Evolutionary conservation across 2,797 vertebrate genomes (phyloP), one percentile per base, ranked within the genome.

Genomic region (Syndactyla subalaris): DNA sequence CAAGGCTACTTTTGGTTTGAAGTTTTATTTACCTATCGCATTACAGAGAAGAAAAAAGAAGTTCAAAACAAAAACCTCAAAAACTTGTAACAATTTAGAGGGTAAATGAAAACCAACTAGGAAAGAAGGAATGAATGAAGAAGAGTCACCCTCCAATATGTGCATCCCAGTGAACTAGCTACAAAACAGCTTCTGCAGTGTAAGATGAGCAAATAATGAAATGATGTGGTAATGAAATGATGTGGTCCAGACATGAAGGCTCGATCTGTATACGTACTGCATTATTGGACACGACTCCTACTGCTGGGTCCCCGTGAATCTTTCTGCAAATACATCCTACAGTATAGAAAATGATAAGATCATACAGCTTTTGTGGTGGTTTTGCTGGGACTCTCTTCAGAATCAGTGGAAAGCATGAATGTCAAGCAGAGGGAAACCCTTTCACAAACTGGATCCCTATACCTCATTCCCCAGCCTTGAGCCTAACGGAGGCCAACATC

Each of bases 1-100:
- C 61, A 88, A 92, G 26, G 34, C 19, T 29, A 48, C 27, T 71
- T 72, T 71, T 45, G 30, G 4, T 79, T 76, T 46, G 27, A 52
- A 71, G 14, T 51, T 89, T 87, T 92, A 48, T 80, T 75, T 94
- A 62, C 32, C 6, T 62, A 49, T 29, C 52, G 18, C 9, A 29
- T 57, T 62, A 48, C 32, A 91, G 38, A 66, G 27, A 66, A 6
- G 16, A 3, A 6, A 32, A 49, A 39, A 36, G 27, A 8, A 0
- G 22, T 22, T 10, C 39, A 32, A 49, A 39, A 43, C 27, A 10
- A 51, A 0, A 1, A 1, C 1, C 24, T 58, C 26, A 73, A 55
- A 85, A 70, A 4, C 17, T 77, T 73, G 55, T 49, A 87, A 58
- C n/a, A 62, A 51, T 46, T 63, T 65, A 55, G 22, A 68, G 19